phyloP scores from a whole-genome alignment of 2,113 vertebrate genomes.

The Regulus satrapa region DNA sequence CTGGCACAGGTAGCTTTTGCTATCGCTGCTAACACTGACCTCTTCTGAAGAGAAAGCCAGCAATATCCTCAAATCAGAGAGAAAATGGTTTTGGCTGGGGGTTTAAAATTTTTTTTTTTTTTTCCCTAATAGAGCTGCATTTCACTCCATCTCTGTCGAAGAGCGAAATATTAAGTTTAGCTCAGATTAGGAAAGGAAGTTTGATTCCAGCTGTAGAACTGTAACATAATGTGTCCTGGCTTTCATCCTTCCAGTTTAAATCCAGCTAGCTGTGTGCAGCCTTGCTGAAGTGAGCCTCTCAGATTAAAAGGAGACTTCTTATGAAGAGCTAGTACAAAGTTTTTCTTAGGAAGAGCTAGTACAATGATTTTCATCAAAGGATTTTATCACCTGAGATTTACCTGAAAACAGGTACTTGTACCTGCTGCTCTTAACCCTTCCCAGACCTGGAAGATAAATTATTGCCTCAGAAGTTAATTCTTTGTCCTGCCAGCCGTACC shows the following conservation, averaged over 20 bases:
- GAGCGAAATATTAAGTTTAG: neutral
- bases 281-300: slow-evolving; percentile 35
- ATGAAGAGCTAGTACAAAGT: slow-evolving; percentile 19
- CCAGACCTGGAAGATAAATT: neutral
- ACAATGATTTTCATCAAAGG: slow-evolving; percentile 33
- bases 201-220: slow-evolving; percentile 2
- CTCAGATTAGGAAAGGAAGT: slow-evolving; percentile 30
- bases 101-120: neutral
- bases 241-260: slow-evolving; percentile 50
- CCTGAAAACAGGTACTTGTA: slow-evolving; percentile 45
- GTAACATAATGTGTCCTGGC: slow-evolving; percentile 13
- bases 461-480: slow-evolving; percentile 47
- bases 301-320: slow-evolving; percentile 38
- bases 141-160: slow-evolving; percentile 22
- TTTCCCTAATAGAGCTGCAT: neutral
- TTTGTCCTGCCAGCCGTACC: slow-evolving; percentile 32
- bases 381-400: slow-evolving; percentile 18
- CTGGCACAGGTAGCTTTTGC: slow-evolving; percentile 28
- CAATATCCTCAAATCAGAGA: neutral
- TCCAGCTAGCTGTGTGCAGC: slow-evolving; percentile 36
- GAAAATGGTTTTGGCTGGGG: neutral
- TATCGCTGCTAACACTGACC: neutral
- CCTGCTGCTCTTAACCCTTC: slow-evolving; percentile 18
- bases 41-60: neutral
- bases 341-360: slow-evolving; percentile 1